Evolutionary conservation across 2,888 invertebrate species (phyloP).

Genomic region (Tenthredo notha): DNA sequence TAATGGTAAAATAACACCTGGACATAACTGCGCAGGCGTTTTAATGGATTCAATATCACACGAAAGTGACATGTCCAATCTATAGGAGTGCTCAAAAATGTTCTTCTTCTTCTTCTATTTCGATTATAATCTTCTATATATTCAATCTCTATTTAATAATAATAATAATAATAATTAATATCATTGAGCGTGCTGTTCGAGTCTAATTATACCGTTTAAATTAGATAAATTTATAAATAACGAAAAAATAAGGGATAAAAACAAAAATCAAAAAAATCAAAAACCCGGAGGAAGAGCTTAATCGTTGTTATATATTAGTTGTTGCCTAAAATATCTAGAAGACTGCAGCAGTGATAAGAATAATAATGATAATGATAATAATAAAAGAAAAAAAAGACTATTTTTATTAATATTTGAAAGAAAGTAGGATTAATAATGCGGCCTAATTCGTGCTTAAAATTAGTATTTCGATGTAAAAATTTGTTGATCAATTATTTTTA

Average conservation of each 20-base stretch:
- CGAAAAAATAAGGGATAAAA: not conserved
- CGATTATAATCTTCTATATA: not conserved
- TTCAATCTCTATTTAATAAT: not conserved
- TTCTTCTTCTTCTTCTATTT: not conserved
- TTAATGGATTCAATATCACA: slow-evolving; percentile 41
- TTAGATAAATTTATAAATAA: not conserved
- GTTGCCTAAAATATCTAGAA: not conserved
- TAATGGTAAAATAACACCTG: not conserved
- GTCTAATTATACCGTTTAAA: not conserved
- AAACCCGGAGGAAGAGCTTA: not conserved
- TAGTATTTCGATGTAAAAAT: not conserved
- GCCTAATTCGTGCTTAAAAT: slow-evolving; percentile 14
- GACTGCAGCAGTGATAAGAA: not conserved
- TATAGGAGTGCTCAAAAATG: slow-evolving; percentile 20
- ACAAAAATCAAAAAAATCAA: too few species aligned
- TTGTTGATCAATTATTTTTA: not conserved
- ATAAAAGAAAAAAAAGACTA: not conserved
- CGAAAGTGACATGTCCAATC: slow-evolving; percentile 22
- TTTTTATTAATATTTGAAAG: not conserved
- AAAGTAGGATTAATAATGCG: not conserved
- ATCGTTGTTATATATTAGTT: not conserved
- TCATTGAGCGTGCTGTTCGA: not conserved
- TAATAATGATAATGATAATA: not conserved
- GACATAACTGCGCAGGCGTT: slow-evolving; percentile 37
- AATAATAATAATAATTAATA: not conserved